phyloP scores from a whole-genome alignment of 2,113 vertebrate species.

The Sisor rabdophorus region DNA sequence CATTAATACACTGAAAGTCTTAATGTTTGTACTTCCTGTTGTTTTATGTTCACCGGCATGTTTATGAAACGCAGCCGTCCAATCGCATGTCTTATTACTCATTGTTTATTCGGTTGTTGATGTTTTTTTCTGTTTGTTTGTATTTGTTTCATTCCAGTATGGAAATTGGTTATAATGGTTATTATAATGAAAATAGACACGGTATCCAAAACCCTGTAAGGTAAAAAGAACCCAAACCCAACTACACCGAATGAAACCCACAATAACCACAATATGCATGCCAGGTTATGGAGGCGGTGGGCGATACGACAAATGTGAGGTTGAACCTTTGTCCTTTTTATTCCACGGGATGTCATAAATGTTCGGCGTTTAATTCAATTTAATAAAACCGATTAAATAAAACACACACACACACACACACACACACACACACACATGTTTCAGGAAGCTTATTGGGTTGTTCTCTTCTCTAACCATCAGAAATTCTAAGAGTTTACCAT shows the following conservation, averaged over 20 bases:
- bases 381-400: too few species aligned
- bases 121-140: slow-evolving; percentile 59
- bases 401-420: too few species aligned
- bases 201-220: slow-evolving; percentile 87
- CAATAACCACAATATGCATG: slow-evolving; percentile 52
- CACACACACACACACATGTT: too few species aligned
- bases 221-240: slow-evolving; percentile 65
- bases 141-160: slow-evolving; percentile 89
- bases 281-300: slow-evolving; percentile 53
- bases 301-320: neutral
- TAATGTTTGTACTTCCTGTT: slow-evolving; percentile 51
- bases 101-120: slow-evolving; percentile 46
- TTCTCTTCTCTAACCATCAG: too few species aligned
- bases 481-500: too few species aligned
- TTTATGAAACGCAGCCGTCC: slow-evolving; percentile 43
- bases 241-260: neutral
- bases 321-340: neutral
- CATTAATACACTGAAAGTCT: slow-evolving; percentile 31
- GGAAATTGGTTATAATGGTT: slow-evolving; percentile 96
- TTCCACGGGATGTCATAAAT: neutral
- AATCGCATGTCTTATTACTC: slow-evolving; percentile 61
- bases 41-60: slow-evolving; percentile 42
- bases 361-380: neutral
- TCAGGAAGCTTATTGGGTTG: too few species aligned
- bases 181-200: slow-evolving; percentile 88